Percentiles rank a stretch among this genome's conserved stretches.
Evolutionary conservation across 2,888 invertebrate genomes (phyloP).

Genomic region (Exephanes ischioxanthus): DNA sequence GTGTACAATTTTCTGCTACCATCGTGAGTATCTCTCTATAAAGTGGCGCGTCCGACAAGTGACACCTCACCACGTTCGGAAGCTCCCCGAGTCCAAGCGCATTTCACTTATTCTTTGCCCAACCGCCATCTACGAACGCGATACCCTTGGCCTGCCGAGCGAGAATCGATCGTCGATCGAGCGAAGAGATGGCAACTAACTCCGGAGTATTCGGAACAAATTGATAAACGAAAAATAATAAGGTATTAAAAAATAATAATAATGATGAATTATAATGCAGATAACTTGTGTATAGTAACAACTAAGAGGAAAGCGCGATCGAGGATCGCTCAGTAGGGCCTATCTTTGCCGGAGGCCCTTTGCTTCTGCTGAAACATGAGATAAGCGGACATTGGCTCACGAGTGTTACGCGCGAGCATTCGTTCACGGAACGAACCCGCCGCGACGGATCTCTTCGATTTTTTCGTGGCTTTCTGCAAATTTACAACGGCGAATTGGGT

Average conservation of each 20-base stretch:
- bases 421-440: constrained; percentile 73
- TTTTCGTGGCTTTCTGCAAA: constrained; percentile 72
- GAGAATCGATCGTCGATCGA: background rate
- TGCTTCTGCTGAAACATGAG: constrained; percentile 76
- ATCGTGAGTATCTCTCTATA: background rate
- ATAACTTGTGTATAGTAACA: background rate
- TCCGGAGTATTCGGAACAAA: background rate
- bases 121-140: background rate
- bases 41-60: background rate
- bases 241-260: background rate
- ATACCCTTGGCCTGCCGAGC: background rate
- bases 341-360: constrained; percentile 68
- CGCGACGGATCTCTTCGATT: constrained; percentile 67
- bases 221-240: constrained; percentile 4
- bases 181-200: background rate
- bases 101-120: background rate
- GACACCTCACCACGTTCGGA: too few relatives aligned
- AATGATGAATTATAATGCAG: background rate
- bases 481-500: constrained; percentile 77
- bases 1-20: background rate
- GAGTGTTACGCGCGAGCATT: constrained; percentile 77
- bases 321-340: constrained; percentile 9
- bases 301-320: background rate
- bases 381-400: constrained; percentile 76
- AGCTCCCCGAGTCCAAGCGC: too few relatives aligned